phyloP scores from a whole-genome alignment of 2,888 invertebrate species.

The Allophyes oxyacanthae region DNA sequence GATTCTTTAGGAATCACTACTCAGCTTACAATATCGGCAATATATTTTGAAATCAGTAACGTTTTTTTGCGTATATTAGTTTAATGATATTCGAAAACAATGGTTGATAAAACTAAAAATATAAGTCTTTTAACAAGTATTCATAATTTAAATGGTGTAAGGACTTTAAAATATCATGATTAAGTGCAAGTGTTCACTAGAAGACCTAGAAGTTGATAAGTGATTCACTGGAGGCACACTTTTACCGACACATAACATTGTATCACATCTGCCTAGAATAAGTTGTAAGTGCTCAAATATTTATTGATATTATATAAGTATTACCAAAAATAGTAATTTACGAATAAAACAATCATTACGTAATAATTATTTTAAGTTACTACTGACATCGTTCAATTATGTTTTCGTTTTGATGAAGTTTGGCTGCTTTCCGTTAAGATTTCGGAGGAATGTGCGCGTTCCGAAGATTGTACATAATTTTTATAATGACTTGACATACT shows the following conservation, averaged over 20 bases:
- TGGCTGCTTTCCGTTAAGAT: too few species aligned
- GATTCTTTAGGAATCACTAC: conserved; percentile 5
- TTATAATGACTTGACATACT: too few species aligned
- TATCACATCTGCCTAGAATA: conserved; percentile 20
- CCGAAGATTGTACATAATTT: too few species aligned
- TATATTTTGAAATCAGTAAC: conserved; percentile 12
- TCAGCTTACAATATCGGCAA: too few species aligned
- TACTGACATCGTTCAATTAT: conserved; percentile 6
- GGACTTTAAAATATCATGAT: background rate
- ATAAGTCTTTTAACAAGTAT: too few species aligned
- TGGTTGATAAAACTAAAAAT: too few species aligned
- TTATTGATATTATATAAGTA: conserved; percentile 34
- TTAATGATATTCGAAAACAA: too few species aligned
- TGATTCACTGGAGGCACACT: background rate
- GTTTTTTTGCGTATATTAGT: conserved; percentile 1
- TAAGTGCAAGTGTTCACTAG: conserved; percentile 2
- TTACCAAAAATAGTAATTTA: conserved; percentile 19
- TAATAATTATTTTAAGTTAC: conserved; percentile 13
- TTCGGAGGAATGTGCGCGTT: conserved; percentile 1
- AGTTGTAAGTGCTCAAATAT: conserved; percentile 54
- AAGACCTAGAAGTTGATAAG: conserved; percentile 2
- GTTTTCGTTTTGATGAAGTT: background rate
- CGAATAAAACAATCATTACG: too few species aligned
- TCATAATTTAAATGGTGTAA: too few species aligned
- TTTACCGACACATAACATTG: too few species aligned